Base-by-base conservation (phyloP, 1,140 invertebrate genomes). In the Rhyzopertha dominica region DNA sequence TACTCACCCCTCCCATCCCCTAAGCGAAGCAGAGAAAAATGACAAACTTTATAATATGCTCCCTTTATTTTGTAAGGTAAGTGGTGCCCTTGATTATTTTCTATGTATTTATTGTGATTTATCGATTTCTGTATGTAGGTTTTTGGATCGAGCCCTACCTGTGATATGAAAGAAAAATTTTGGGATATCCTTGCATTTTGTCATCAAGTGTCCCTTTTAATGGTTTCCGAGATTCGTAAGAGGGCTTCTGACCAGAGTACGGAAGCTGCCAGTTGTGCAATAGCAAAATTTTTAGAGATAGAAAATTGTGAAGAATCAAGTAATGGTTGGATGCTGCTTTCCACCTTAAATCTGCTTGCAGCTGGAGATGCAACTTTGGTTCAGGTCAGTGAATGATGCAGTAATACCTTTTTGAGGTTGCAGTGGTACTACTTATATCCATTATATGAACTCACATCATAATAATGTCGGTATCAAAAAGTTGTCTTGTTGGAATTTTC, bases 31-130 rank as follows among this genome's bases (percentile, higher is more conserved):
- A 40, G 90, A 96, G 68, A 81, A 86, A 48, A 91, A 97, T 70
- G 87, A 89, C 61, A 95, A 95, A 70, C 75, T 98, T 1, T 98
- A 98, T 69, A 95, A 94, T 69, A 96, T 98, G 90, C 75, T 99
- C 56, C 95, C 95, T 28, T 74, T 98, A 7, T 98, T 99, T 73
- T 95, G 91, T 73, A 98, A 97, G 80, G 94, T 96, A 76, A 71
- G 28, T 39, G 32, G 23, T 22, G n/a, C 8, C 10, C 16, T 43
- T 32, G 8, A 7, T 39, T 7, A 43, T 9, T 17, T 36, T 10
- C 2, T 5, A 36, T 23, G 10, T 41, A 13, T 19, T 7, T 25
- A 16, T 41, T n/a, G 10, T 22, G 4, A 43, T 10, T 16, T 9
- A 5, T 31, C 24, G 32, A 34, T 16, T 19, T 24, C 24, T 47